Evolutionary conservation across 35 echinoderm and acorn worm species (phyloP), one percentile per base, ranked within the genome.

Genomic region (Eucidaris tribuloides): DNA sequence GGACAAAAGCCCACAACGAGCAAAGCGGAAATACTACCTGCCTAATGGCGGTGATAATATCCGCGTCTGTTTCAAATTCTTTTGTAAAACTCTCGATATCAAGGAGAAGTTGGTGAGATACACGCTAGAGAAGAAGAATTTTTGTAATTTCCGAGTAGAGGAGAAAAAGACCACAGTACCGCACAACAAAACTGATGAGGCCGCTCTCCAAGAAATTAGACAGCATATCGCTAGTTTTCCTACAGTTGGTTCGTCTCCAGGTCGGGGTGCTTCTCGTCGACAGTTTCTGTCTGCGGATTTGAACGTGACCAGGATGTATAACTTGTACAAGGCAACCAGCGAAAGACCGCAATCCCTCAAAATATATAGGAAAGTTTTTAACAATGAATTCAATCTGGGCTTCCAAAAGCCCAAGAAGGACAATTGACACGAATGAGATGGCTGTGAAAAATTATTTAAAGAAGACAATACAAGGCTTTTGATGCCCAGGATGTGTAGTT

Each of bases 321-420:
- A 77, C 18, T 33, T 85, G 44, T 85, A 85, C n/a, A 0, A 30
- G 40, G 64, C 72, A 18, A 37, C 42, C 7, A 23, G 58, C 18
- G 15, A 23, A 18, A n/a, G 18, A 64, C 56, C 80, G 22, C 17
- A 59, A 2, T 41, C 55, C 31, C 57, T 43, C 4, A 83, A 83
- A 34, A 20, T 62, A 7, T 83, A 83, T 38, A 28, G 78, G 31
- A 33, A 61, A 24, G 58, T 83, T 1, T 83, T 83, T 42, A 83
- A 81, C 42, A 19, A 46, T 2, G 58, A 68, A 7, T 83, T 66
- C 23, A 68, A 49, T 31, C 42, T 83, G 20, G 60, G 81, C 3
- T 83, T 83, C 23, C 81, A 83, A 27, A n/a, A 42, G 20, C 81
- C 59, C 7, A 66, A 65, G 54, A 83, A 83, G 38, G 81, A 83